A percentile compares a stretch with the other conserved stretches of the same genome.
Conservation (phyloP, 2,113 vertebrate genomes). For the Podarcis muralis region DNA sequence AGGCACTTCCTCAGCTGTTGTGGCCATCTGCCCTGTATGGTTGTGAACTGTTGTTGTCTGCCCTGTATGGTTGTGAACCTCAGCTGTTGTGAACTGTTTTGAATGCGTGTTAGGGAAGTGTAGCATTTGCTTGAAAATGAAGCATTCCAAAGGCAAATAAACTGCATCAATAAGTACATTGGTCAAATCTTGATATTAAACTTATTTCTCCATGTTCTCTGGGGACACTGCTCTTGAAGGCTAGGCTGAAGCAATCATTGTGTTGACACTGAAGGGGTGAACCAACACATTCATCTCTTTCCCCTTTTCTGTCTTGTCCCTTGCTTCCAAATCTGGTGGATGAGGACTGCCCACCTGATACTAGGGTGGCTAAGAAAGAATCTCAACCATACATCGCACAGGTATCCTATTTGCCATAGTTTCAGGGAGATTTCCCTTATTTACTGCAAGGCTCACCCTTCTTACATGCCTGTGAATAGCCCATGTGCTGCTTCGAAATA, state of each 20-base stretch:
- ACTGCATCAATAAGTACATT: not conserved
- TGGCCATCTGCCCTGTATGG: too few relatives aligned
- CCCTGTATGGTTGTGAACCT: too few relatives aligned
- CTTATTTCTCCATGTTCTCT: not conserved
- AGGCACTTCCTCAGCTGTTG: not conserved
- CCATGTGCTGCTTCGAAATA: too few relatives aligned
- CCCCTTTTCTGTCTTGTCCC: not conserved
- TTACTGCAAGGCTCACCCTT: not conserved
- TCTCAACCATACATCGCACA: not conserved
- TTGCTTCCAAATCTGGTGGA: not conserved
- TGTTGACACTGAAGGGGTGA: not conserved
- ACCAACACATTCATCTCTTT: not conserved
- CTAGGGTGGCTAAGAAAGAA: not conserved
- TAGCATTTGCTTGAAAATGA: not conserved
- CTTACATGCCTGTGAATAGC: not conserved
- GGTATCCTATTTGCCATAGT: not conserved
- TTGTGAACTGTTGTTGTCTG: too few relatives aligned
- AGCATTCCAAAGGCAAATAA: not conserved
- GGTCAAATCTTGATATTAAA: not conserved
- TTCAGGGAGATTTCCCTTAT: not conserved
- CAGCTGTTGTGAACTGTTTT: not conserved
- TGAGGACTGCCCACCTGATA: not conserved
- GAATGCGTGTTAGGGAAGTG: not conserved
- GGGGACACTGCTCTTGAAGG: not conserved
- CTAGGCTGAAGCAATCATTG: not conserved